Base-by-base conservation (phyloP, 2,113 vertebrate genomes). In the Porphyrio hochstetteri region DNA sequence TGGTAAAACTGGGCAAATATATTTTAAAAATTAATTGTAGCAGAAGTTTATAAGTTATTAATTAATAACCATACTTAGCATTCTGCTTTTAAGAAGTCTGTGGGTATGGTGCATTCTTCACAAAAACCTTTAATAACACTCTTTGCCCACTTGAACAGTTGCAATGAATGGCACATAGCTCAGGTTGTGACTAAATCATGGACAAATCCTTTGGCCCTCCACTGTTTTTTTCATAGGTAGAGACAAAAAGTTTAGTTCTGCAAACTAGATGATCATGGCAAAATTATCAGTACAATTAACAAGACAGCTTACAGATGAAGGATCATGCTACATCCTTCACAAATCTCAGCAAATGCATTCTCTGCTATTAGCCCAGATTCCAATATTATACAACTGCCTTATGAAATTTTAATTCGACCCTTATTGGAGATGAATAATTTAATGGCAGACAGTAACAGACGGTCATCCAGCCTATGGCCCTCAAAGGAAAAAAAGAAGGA, bases 331-430 rank as follows among this genome's bases (percentile, higher is more conserved):
- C 77, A 28, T 11, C n/a, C 55, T 46, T 46, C 7, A 38, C 52
- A 38, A 85, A 71, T 53, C 57, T 60, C 81, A 38, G 38, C 24
- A 77, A 88, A 74, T 14, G 16, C 53, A 27, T 63, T 29, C 71
- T 5, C 13, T 33, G 71, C 16, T 61, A 69, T 59, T 29, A 52
- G 44, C 56, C 35, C 68, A 59, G n/a, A 8, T 61, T 85, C 64
- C 74, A 64, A 29, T 27, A 21, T 64, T 52, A 86, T 50, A 63
- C 74, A 92, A 87, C 70, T 31, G n/a, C 31, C 81, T 85, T 64
- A 78, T 72, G 71, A 92, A 96, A 96, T 70, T 92, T 96, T 93
- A 90, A 97, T 91, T 83, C 89, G 81, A 40, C 74, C 44, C 48
- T 97, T 92, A 81, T 28, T 92, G 59, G 38, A 50, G 33, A 85